phyloP scores from a whole-genome alignment of 2,888 invertebrate genomes.

The Nudaria mundana region DNA sequence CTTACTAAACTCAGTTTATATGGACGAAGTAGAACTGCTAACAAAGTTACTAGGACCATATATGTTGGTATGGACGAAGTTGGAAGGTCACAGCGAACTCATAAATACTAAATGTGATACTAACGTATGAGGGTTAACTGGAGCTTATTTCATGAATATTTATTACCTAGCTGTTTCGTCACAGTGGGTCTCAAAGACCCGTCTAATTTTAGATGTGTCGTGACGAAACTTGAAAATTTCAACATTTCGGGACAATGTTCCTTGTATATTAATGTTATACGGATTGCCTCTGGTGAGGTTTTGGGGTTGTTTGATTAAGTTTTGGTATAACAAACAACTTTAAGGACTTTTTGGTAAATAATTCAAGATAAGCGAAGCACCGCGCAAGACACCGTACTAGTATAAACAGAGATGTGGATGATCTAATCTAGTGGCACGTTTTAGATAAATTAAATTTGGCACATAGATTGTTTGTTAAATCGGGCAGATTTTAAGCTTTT shows the following conservation, averaged over 20 bases:
- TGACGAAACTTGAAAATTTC: not conserved
- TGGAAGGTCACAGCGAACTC: slow-evolving; percentile 21
- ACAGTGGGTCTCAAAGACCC: slow-evolving; percentile 8
- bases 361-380: too few relatives aligned
- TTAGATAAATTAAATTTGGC: too few relatives aligned
- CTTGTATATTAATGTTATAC: not conserved
- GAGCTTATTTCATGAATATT: slow-evolving; percentile 26
- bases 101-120: slow-evolving; percentile 27
- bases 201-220: slow-evolving; percentile 7
- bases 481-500: too few relatives aligned
- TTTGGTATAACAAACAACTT: not conserved
- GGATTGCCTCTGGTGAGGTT: not conserved
- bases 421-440: too few relatives aligned
- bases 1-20: too few relatives aligned
- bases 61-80: slow-evolving; percentile 12
- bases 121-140: slow-evolving; percentile 21
- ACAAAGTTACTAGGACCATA: not conserved
- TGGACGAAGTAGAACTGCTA: too few relatives aligned
- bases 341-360: not conserved
- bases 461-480: too few relatives aligned
- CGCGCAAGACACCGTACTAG: too few relatives aligned
- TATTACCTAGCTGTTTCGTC: slow-evolving; percentile 20
- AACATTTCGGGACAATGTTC: not conserved
- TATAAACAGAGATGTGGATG: too few relatives aligned
- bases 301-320: not conserved